phyloP scores from a whole-genome alignment of 2,113 vertebrate genomes.

The Manacus vitellinus region DNA sequence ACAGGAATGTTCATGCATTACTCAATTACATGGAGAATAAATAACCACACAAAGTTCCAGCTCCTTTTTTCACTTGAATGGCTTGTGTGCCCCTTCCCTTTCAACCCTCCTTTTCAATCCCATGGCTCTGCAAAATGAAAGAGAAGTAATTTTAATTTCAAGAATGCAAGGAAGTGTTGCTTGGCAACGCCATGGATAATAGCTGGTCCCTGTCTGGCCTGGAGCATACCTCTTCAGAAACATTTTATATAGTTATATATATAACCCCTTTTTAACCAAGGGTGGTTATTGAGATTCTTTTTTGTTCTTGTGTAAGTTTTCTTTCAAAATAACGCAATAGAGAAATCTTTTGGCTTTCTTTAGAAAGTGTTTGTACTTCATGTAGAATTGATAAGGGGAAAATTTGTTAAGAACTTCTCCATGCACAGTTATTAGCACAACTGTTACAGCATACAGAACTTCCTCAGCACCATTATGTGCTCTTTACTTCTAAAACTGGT shows the following conservation, averaged over 20 bases:
- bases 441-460: background rate
- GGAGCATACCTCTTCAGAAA: slow-evolving; percentile 7
- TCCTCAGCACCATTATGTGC: background rate
- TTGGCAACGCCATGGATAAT: slow-evolving; percentile 26
- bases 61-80: background rate
- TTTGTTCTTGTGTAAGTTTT: background rate
- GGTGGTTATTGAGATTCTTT: background rate
- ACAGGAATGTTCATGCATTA: background rate
- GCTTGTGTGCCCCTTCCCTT: background rate
- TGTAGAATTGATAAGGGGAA: background rate
- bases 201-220: background rate
- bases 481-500: background rate
- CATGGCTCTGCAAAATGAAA: background rate
- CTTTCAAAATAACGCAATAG: background rate
- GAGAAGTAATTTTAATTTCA: slow-evolving; percentile 9
- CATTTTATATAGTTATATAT: background rate
- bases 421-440: background rate
- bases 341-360: background rate
- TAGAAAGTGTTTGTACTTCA: background rate
- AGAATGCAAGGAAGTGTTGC: slow-evolving; percentile 30
- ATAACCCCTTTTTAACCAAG: background rate
- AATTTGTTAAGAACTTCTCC: background rate
- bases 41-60: background rate
- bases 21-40: background rate
- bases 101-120: background rate